phyloP scores from a whole-genome alignment of 2,888 invertebrate genomes.

The Scaptomyza parva region DNA sequence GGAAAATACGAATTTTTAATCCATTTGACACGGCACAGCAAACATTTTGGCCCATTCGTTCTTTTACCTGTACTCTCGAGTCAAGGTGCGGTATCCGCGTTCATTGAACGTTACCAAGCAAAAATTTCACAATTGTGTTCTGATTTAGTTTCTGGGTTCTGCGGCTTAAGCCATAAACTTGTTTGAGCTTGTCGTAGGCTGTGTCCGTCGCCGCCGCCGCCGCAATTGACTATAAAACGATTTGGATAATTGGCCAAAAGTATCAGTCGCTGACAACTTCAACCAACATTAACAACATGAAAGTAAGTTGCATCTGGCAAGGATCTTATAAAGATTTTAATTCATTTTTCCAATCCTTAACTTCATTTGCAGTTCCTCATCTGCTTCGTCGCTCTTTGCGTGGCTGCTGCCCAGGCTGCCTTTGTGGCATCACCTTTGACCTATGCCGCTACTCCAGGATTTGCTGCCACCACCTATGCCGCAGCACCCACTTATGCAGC shows the following conservation, averaged over 20 bases:
- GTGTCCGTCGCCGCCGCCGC: too few species aligned
- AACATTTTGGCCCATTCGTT: slow-evolving; percentile 50
- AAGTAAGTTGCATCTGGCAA: slow-evolving; percentile 56
- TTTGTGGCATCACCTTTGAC: slow-evolving; percentile 60
- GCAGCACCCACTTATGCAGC: slow-evolving; percentile 54
- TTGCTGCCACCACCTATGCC: slow-evolving; percentile 54
- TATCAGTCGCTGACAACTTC: slow-evolving; percentile 62
- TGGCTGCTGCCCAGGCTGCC: slow-evolving; percentile 80
- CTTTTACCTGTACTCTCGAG: slow-evolving; percentile 11
- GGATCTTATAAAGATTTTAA: neutral
- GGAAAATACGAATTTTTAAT: slow-evolving; percentile 58
- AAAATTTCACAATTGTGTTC: slow-evolving; percentile 61
- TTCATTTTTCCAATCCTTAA: slow-evolving; percentile 15
- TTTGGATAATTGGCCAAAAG: slow-evolving; percentile 53
- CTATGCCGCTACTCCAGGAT: slow-evolving; percentile 60
- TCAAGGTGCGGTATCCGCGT: slow-evolving; percentile 66
- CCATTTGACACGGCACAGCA: slow-evolving; percentile 73
- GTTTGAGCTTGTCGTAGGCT: slow-evolving; percentile 47
- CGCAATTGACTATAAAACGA: slow-evolving; percentile 47
- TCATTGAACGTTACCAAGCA: slow-evolving; percentile 68
- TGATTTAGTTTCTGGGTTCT: slow-evolving; percentile 54
- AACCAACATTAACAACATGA: slow-evolving; percentile 61
- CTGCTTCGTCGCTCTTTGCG: slow-evolving; percentile 78
- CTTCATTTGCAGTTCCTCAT: slow-evolving; percentile 70
- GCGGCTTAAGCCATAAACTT: slow-evolving; percentile 64